These are phyloP conservation scores for Atlantisia rogersi DNA, from an alignment of 2,113 vertebrate genomes.

Conservation along the genomic window DNA sequence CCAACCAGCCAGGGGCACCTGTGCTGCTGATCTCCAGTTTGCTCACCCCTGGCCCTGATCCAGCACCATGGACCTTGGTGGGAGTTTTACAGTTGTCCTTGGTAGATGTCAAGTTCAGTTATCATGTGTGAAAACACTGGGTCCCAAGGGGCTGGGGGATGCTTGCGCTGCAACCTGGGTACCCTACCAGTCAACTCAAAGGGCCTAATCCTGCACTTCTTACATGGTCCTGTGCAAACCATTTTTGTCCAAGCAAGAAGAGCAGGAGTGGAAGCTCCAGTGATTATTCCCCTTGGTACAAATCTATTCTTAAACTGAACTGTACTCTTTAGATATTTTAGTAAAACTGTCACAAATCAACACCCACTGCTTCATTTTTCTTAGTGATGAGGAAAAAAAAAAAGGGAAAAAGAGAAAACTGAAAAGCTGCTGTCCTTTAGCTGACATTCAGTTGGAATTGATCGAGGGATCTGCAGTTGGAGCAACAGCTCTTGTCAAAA, in stretches of 20 bases:
- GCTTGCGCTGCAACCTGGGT: not conserved
- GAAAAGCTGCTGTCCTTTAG: conserved; percentile 13
- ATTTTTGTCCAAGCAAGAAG: not conserved
- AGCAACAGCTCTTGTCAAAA: conserved; percentile 43
- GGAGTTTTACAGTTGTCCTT: not conserved
- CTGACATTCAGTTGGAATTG: conserved; percentile 52
- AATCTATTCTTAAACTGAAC: conserved; percentile 71
- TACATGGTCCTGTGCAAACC: not conserved
- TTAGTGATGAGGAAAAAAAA: conserved; percentile 10
- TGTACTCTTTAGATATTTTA: conserved; percentile 65
- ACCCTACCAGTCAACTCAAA: not conserved
- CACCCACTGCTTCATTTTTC: conserved; percentile 57
- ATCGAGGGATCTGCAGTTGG: conserved; percentile 53
- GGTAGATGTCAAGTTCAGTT: not conserved
- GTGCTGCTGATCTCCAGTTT: not conserved
- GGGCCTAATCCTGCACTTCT: not conserved
- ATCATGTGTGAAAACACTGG: not conserved
- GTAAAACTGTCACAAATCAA: conserved; percentile 62
- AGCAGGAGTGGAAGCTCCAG: not conserved
- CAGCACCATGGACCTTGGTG: not conserved
- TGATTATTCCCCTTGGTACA: conserved; percentile 26
- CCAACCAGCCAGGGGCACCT: not conserved
- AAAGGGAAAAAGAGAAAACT: not conserved
- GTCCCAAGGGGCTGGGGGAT: not conserved
- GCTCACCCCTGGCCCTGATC: fast-evolving